phyloP scores from a whole-genome alignment of 2,888 invertebrate species.

The Thecocarcelia acutangulata region DNA sequence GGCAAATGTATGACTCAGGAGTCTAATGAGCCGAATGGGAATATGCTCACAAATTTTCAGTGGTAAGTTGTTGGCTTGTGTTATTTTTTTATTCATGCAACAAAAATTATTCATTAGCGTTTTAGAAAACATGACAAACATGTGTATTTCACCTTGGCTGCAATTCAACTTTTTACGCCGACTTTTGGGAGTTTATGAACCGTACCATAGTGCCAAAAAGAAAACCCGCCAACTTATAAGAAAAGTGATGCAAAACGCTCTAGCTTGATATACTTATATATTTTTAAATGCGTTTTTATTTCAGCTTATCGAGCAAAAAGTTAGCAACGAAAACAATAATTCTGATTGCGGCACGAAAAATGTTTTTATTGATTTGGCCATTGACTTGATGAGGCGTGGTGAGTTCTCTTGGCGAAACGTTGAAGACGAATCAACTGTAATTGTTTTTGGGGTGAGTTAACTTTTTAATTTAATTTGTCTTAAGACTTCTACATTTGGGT shows the following conservation, averaged over 20 bases:
- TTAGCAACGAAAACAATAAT: not conserved
- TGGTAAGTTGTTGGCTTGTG: conserved; percentile 71
- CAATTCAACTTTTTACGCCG: conserved; percentile 70
- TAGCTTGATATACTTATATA: not conserved
- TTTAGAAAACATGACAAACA: conserved; percentile 77
- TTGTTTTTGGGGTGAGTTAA: conserved; percentile 75
- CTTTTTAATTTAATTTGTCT: not conserved
- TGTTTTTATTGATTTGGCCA: conserved; percentile 74
- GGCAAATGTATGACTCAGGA: conserved; percentile 73
- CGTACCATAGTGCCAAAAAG: conserved; percentile 73
- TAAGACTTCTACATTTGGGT: too few species aligned
- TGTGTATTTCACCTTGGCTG: conserved; percentile 79
- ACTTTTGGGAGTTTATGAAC: conserved; percentile 72
- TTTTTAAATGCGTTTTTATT: not conserved
- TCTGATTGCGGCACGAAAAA: conserved; percentile 26
- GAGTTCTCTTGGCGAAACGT: conserved; percentile 76
- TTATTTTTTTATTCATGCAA: not conserved
- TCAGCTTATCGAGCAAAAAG: conserved; percentile 62
- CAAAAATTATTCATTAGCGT: conserved; percentile 69
- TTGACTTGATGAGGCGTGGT: conserved; percentile 74
- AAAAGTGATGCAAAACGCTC: conserved; percentile 71
- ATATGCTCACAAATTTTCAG: conserved; percentile 75
- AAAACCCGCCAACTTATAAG: conserved; percentile 74
- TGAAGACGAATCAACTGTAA: conserved; percentile 77
- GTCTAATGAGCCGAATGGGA: conserved; percentile 70